phyloP scores from a whole-genome alignment of 2,797 vertebrate species.

The Xenopus petersii region DNA sequence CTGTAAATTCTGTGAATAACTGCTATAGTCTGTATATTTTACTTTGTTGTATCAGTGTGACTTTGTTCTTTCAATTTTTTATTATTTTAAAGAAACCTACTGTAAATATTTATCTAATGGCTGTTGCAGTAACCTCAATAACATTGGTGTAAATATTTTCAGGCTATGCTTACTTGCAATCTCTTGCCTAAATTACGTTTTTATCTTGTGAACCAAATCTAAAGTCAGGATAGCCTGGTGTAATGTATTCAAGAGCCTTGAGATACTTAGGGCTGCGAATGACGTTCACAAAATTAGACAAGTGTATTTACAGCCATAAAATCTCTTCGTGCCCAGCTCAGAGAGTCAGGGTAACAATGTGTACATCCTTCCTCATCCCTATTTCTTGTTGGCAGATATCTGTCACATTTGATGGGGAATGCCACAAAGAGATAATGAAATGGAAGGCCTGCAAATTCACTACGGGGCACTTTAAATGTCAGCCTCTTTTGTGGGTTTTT shows the following conservation, averaged over 20 bases:
- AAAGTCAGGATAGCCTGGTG: conserved; percentile 57
- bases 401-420: conserved; percentile 60
- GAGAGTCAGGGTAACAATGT: conserved; percentile 50
- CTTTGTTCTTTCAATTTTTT: no score
- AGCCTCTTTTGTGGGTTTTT: conserved; percentile 38
- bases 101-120: no score
- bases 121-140: no score
- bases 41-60: no score
- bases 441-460: conserved; percentile 47
- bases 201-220: conserved; percentile 50
- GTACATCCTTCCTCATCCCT: conserved; percentile 49
- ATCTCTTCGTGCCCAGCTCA: conserved; percentile 41
- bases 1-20: no score
- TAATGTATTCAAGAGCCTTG: conserved; percentile 18
- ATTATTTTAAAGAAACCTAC: no score
- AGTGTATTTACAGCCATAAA: conserved; percentile 52
- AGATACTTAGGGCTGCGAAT: conserved; percentile 41
- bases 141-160: no score
- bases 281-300: conserved; percentile 59
- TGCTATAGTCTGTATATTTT: no score
- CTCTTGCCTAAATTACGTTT: conserved; percentile 22
- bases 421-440: conserved; percentile 52
- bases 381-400: conserved; percentile 56
- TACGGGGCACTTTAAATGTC: conserved; percentile 48
- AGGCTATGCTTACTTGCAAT: conserved; percentile 5